phyloP scores from a whole-genome alignment of 2,888 invertebrate species.

The Chrysolina oricalcia region DNA sequence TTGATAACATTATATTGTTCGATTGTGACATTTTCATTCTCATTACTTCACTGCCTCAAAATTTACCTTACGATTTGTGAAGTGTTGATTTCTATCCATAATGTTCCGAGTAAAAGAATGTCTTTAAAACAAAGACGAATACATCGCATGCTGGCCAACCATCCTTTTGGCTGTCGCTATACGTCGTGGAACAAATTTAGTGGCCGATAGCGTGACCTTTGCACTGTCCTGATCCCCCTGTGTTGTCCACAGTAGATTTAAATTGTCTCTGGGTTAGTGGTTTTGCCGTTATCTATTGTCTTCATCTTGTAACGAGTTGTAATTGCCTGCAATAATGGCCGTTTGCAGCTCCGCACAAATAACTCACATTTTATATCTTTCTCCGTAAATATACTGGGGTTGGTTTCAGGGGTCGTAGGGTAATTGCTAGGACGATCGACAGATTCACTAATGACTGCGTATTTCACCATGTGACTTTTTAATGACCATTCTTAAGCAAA shows the following conservation, averaged over 20 bases:
- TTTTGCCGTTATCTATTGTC: slow-evolving; percentile 68
- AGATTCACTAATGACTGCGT: slow-evolving; percentile 38
- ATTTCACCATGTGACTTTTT: slow-evolving; percentile 35
- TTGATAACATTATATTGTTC: too few relatives aligned
- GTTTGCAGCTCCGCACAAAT: slow-evolving; percentile 54
- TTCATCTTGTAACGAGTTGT: slow-evolving; percentile 67
- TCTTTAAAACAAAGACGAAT: slow-evolving; percentile 45
- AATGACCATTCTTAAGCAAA: slow-evolving; percentile 18
- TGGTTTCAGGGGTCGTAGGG: slow-evolving; percentile 39
- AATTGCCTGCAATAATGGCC: slow-evolving; percentile 64
- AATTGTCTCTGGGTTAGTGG: slow-evolving; percentile 70
- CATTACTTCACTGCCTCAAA: too few relatives aligned
- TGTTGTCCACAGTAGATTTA: slow-evolving; percentile 69
- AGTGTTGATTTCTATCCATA: slow-evolving; percentile 15
- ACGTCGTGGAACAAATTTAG: slow-evolving; percentile 70
- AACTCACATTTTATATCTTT: slow-evolving; percentile 54
- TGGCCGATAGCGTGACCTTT: slow-evolving; percentile 71
- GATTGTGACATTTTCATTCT: too few relatives aligned
- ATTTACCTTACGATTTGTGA: not conserved
- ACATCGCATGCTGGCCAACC: slow-evolving; percentile 68
- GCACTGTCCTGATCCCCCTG: slow-evolving; percentile 64
- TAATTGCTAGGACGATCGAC: slow-evolving; percentile 39
- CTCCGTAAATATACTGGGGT: slow-evolving; percentile 42
- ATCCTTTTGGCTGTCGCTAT: slow-evolving; percentile 67
- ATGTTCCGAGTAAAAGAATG: slow-evolving; percentile 36